Evolutionary conservation across 1,140 invertebrate genomes (phyloP).

Genomic region (Ostrea edulis): DNA sequence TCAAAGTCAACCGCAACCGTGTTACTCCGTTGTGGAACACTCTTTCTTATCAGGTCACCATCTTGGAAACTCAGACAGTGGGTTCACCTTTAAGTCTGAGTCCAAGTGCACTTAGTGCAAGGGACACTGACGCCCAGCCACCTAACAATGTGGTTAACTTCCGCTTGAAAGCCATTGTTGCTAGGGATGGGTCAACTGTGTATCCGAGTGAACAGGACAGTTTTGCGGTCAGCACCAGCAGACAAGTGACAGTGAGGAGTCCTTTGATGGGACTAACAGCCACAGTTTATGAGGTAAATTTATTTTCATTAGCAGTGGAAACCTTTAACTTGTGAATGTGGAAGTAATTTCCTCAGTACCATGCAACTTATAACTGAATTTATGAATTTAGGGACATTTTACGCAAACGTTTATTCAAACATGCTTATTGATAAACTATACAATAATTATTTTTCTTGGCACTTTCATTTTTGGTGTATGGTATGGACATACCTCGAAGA

Average conservation of each 20-base stretch:
- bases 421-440: too few species aligned
- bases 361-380: not conserved
- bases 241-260: conserved; percentile 60
- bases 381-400: not conserved
- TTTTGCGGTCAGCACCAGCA: conserved; percentile 63
- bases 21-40: conserved; percentile 56
- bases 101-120: conserved; percentile 47
- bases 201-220: conserved; percentile 52
- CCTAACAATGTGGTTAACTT: conserved; percentile 67
- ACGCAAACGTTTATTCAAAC: too few species aligned
- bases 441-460: too few species aligned
- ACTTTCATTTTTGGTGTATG: too few species aligned
- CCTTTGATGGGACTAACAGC: conserved; percentile 53
- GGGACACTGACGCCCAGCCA: conserved; percentile 50
- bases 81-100: conserved; percentile 53
- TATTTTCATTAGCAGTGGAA: not conserved
- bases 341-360: too few species aligned
- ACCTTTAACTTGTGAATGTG: not conserved
- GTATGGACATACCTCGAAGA: too few species aligned
- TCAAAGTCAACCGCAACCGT: conserved; percentile 65
- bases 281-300: conserved; percentile 56
- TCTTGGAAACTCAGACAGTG: conserved; percentile 59
- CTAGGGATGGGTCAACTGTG: not conserved
- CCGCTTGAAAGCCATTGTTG: conserved; percentile 56
- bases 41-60: conserved; percentile 31